A percentile compares a stretch with the other conserved stretches of the same genome.
phyloP scores from a whole-genome alignment of 2,888 invertebrate species.

The Diaperis boleti region DNA sequence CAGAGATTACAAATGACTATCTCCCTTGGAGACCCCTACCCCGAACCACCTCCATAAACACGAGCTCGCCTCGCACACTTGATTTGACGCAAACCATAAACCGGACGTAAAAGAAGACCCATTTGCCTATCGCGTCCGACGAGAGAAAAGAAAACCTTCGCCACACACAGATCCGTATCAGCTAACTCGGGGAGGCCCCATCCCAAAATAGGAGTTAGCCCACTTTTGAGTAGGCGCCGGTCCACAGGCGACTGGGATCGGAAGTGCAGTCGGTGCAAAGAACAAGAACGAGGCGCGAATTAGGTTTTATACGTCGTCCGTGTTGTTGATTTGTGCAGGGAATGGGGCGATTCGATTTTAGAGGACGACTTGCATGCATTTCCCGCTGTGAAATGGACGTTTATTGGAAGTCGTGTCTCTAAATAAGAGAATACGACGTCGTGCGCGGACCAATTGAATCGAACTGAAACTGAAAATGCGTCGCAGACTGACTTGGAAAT shows the following conservation, averaged over 20 bases:
- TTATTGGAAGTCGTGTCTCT: conserved; percentile 37
- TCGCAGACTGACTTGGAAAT: conserved; percentile 37
- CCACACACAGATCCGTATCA: conserved; percentile 36
- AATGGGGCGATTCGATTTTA: conserved; percentile 4
- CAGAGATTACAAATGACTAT: too few species aligned
- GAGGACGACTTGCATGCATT: conserved; percentile 8
- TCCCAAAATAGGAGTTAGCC: conserved; percentile 19
- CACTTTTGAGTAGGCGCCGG: conserved; percentile 21
- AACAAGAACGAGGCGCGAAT: conserved; percentile 2
- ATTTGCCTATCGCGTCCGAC: not conserved
- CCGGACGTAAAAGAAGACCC: conserved; percentile 43
- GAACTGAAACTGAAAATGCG: conserved; percentile 27
- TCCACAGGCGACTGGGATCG: conserved; percentile 44
- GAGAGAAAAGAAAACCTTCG: conserved; percentile 14
- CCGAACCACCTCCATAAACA: conserved; percentile 51
- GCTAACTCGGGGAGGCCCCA: too few species aligned
- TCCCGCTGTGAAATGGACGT: conserved; percentile 22
- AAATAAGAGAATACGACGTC: conserved; percentile 39
- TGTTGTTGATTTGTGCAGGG: not conserved
- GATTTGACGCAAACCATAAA: conserved; percentile 50
- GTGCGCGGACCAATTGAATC: conserved; percentile 27
- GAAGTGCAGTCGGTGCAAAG: conserved; percentile 36
- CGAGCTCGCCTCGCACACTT: conserved; percentile 47
- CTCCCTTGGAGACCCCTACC: too few species aligned
- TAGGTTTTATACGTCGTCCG: not conserved